Percentiles rank a stretch among this genome's conserved stretches.
These are phyloP conservation scores for Lordiphosa fenestrarum DNA, from an alignment of 2,888 invertebrate genomes.

Conservation along the genomic window DNA sequence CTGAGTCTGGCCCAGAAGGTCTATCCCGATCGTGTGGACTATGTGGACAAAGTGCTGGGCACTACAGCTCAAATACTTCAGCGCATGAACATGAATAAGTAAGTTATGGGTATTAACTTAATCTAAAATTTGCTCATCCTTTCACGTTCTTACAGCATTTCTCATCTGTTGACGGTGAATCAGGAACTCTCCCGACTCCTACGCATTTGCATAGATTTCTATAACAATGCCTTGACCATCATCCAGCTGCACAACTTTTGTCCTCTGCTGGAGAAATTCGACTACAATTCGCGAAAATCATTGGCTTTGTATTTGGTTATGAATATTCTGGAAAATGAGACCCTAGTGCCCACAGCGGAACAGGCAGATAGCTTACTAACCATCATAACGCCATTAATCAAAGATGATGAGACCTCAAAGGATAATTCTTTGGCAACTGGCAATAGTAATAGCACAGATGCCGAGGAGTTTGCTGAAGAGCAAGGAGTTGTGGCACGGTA, in stretches of 20 bases:
- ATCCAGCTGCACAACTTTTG: conserved; percentile 93
- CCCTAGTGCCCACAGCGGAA: conserved; percentile 91
- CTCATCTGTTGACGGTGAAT: conserved; percentile 85
- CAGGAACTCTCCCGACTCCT: conserved; percentile 95
- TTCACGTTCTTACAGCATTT: conserved; percentile 65
- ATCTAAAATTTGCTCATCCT: not conserved
- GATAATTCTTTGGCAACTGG: conserved; percentile 43
- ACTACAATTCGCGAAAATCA: conserved; percentile 91
- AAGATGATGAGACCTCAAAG: conserved; percentile 87
- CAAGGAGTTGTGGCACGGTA: conserved; percentile 93
- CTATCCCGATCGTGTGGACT: conserved; percentile 96
- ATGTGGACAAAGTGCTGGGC: conserved; percentile 96
- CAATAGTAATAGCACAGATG: conserved; percentile 82
- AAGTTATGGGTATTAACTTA: conserved; percentile 23
- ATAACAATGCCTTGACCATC: conserved; percentile 94
- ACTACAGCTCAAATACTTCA: conserved; percentile 95
- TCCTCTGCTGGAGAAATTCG: conserved; percentile 91
- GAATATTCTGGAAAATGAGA: conserved; percentile 94
- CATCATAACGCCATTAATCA: conserved; percentile 92
- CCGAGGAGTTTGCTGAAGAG: conserved; percentile 97
- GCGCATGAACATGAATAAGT: conserved; percentile 92
- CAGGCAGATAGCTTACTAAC: conserved; percentile 90
- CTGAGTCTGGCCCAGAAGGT: conserved; percentile 97
- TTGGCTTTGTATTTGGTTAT: conserved; percentile 93
- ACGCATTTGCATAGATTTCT: conserved; percentile 96